These are phyloP conservation scores for Lepidocyrtinus sp. DNA, from an alignment of 2,888 invertebrate genomes.

Conservation along the genomic window DNA sequence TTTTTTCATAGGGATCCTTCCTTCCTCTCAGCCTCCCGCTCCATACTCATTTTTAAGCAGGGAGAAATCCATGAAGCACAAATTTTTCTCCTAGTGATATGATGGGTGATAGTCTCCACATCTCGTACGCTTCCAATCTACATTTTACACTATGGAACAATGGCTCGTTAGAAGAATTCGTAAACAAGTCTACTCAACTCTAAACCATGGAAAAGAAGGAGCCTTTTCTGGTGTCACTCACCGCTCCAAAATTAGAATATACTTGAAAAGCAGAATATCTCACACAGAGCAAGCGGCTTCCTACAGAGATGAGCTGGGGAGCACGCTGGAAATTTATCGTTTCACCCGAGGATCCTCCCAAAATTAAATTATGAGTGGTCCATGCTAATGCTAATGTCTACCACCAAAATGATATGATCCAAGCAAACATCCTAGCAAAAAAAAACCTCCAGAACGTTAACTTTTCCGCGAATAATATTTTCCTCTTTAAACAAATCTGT, in stretches of 20 bases:
- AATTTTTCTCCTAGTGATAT: too few species aligned
- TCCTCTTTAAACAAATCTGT: background rate
- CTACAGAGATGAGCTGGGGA: background rate
- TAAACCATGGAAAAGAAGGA: background rate
- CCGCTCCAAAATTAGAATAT: slow-evolving; percentile 55
- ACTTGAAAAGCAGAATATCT: slow-evolving; percentile 39
- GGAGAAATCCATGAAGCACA: too few species aligned
- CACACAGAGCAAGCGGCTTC: slow-evolving; percentile 19
- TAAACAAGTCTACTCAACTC: slow-evolving; percentile 49
- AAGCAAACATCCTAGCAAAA: background rate
- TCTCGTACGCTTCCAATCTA: too few species aligned
- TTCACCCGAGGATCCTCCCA: slow-evolving; percentile 46
- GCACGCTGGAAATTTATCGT: slow-evolving; percentile 29
- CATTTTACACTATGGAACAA: background rate
- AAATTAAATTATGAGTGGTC: slow-evolving; percentile 58
- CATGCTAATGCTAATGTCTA: too few species aligned
- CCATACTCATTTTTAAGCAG: too few species aligned
- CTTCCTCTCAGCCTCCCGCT: too few species aligned
- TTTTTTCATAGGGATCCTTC: too few species aligned
- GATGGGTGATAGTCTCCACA: too few species aligned
- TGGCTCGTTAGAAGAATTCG: slow-evolving; percentile 35
- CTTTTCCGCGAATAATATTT: background rate
- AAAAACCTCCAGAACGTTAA: background rate
- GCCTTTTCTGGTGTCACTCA: slow-evolving; percentile 31
- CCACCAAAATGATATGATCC: too few species aligned